Evolutionary conservation across 2,113 vertebrate species (phyloP).

Genomic region (Ursus arctos): DNA sequence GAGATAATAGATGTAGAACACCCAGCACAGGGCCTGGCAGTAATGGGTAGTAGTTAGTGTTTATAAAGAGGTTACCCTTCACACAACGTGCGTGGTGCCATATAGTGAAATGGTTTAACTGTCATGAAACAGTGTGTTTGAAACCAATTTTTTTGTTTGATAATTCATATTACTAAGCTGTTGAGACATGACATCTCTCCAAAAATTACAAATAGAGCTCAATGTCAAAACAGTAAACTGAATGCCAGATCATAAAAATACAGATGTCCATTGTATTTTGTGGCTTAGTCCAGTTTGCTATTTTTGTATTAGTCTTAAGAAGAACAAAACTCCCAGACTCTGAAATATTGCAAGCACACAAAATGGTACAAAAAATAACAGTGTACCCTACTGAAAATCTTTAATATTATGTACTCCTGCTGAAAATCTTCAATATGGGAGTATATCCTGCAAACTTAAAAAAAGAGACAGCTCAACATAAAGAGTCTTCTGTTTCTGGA

Average conservation of each 20-base stretch:
- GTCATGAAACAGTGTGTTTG: not conserved
- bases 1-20: not conserved
- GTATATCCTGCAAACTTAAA: slow-evolving; percentile 25
- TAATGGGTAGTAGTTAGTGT: not conserved
- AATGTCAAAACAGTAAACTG: not conserved
- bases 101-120: not conserved
- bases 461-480: slow-evolving; percentile 30
- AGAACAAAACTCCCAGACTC: not conserved
- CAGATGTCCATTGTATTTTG: not conserved
- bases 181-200: not conserved
- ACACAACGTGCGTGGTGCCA: not conserved
- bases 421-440: slow-evolving; percentile 33
- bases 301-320: slow-evolving; percentile 30
- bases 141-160: not conserved
- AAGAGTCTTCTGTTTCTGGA: slow-evolving; percentile 66
- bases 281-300: not conserved
- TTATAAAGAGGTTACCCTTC: not conserved
- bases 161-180: slow-evolving; percentile 15
- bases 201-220: not conserved
- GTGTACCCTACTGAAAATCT: slow-evolving; percentile 11
- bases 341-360: not conserved
- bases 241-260: not conserved
- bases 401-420: not conserved
- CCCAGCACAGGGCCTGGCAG: not conserved
- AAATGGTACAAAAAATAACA: not conserved